Base-by-base conservation (phyloP, 2,113 vertebrate genomes). In the Entomyzon cyanotis region DNA sequence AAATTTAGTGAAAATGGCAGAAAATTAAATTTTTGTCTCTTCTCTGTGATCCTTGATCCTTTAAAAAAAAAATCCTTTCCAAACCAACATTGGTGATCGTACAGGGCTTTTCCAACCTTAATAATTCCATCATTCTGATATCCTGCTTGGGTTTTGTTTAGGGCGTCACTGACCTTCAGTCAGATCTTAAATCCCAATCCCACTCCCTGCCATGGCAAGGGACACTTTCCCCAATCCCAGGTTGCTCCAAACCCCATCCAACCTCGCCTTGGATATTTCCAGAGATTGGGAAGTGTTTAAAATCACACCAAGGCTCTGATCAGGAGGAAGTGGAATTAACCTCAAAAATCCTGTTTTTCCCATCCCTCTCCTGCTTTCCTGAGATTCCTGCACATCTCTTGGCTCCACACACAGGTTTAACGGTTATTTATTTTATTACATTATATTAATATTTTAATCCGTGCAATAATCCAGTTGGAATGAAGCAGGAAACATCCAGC, bases 401-500 rank as follows among this genome's bases (percentile, higher is more conserved):
- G 84, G 78, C 42, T 87, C 67, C 59, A 3, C 10, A 42, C 44
- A 7, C 18, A 23, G 83, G 39, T 39, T 39, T 39, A 39, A 39
- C 39, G 11, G 11, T 39, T 39, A 39, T 39, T 39, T 39, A 39
- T 39, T 39, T 39, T 39, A 39, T 39, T 39, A 39, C 11, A 10
- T 39, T 39, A 39, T 39, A 10, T 39, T 39, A 39, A 39, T 39
- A 39, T 39, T 39, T 95, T 95, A 96, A 97, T 95, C 84, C 88
- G 49, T 87, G 47, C 52, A 96, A 94, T 53, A 77, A 94, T 50
- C 71, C 63, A 55, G 65, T 67, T 33, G 55, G 81, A 96, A 96
- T 95, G 97, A 96, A 87, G 39, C 91, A 71, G 65, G 56, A 96
- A 96, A 74, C 83, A 47, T 87, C 92, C 79, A 33, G 53, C 83